Evolutionary conservation across 1,140 invertebrate genomes (phyloP), one percentile per base, ranked within the genome.

Genomic region (Rhopalosiphum padi): DNA sequence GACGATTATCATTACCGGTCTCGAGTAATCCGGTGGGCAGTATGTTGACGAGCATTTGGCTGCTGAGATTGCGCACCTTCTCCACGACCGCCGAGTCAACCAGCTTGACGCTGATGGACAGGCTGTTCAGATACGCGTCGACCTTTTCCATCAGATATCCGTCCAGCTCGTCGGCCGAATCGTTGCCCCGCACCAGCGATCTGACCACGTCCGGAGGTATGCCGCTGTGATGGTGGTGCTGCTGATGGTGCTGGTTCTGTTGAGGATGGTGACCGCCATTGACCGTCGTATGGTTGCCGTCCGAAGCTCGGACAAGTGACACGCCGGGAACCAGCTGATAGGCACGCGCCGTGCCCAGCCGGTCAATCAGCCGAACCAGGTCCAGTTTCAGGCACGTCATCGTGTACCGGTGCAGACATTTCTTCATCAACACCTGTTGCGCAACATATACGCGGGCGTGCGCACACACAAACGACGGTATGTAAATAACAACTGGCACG

Each of bases 351-450:
- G 97, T 96, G 48, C 96, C 97, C 8, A 98, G 94, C 94, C 96
- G 96, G 94, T 98, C 97, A 51, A 98, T 95, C 94, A 97, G 96
- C 2, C 97, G 96, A 23, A 97, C 96, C 46, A 97, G 96, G 95
- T 98, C 97, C 91, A 98, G 95, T 95, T 98, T 98, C n/a, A 98
- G 95, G 94, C 97, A 98, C 55, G 97, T 97, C 23, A 96, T 95
- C 95, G 97, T 97, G 94, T 98, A 98, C 0, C 96, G 96, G 23
- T 96, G 96, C 37, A 96, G 95, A 94, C 97, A 98, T 93, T 94
- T 94, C 53, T 94, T 92, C 30, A 41, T 68, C 37, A 94, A 60
- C 35, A 94, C 94, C 94, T 94, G 94, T 94, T 90, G 46, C 87
- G 46, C 35, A 53, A 41, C 18, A 91, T 21, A 46, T 51, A n/a